phyloP scores from a whole-genome alignment of 2,797 vertebrate genomes.

The Myripristis murdjan region DNA sequence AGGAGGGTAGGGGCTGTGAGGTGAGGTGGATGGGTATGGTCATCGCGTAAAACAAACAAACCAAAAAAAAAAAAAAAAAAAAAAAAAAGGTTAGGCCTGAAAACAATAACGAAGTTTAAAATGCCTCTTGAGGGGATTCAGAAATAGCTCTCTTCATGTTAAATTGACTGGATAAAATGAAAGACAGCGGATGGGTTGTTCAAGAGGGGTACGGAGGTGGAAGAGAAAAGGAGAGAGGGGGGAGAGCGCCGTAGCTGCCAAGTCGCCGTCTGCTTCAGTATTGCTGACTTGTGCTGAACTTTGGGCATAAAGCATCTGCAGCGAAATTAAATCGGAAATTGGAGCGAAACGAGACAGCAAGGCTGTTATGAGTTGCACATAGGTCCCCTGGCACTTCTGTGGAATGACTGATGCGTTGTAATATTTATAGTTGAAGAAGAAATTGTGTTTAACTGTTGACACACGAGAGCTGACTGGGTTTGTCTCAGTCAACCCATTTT shows the following conservation, averaged over 20 bases:
- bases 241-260: too few relatives aligned
- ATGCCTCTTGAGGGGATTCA: too few relatives aligned
- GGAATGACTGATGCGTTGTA: not conserved
- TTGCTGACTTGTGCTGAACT: not conserved
- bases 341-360: not conserved
- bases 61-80: too few relatives aligned
- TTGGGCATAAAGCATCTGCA: not conserved
- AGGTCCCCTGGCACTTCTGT: not conserved
- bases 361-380: not conserved
- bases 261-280: not conserved
- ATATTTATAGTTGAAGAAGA: not conserved
- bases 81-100: too few relatives aligned
- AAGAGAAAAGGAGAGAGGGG: not conserved
- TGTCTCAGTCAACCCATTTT: not conserved
- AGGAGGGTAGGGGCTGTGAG: not conserved
- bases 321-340: not conserved
- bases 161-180: too few relatives aligned
- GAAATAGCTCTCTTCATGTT: too few relatives aligned
- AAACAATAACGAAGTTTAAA: too few relatives aligned
- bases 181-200: too few relatives aligned
- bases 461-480: too few relatives aligned
- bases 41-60: too few relatives aligned
- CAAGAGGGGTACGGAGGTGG: not conserved
- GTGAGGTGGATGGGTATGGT: not conserved
- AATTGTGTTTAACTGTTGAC: not conserved